Evolutionary conservation across 2,888 invertebrate genomes (phyloP).

Genomic region (Rapana venosa): DNA sequence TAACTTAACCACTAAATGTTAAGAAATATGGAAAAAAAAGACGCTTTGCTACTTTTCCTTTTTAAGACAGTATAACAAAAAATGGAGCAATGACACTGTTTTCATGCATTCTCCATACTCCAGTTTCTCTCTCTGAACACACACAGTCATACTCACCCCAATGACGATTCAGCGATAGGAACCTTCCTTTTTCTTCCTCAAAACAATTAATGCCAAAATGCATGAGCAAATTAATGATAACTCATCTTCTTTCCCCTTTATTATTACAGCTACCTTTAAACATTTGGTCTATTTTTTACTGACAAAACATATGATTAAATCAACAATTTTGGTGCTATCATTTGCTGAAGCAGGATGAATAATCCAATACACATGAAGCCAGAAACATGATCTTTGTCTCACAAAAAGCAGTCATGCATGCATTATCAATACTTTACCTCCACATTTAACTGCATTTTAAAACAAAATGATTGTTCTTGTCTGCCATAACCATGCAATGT

Average conservation of each 20-base stretch:
- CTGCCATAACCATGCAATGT: not conserved
- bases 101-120: not conserved
- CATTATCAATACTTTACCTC: not conserved
- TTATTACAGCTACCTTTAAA: too few relatives aligned
- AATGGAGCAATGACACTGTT: too few relatives aligned
- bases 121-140: not conserved
- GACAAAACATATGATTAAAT: too few relatives aligned
- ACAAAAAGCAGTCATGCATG: slow-evolving; percentile 20
- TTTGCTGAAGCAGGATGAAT: not conserved
- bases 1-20: too few relatives aligned
- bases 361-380: not conserved
- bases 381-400: not conserved
- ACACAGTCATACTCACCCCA: not conserved
- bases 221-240: not conserved
- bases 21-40: too few relatives aligned
- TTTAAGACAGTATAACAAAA: too few relatives aligned
- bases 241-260: not conserved
- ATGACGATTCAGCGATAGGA: not conserved
- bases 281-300: too few relatives aligned
- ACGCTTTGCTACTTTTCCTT: too few relatives aligned
- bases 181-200: not conserved
- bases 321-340: not conserved
- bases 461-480: not conserved
- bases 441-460: not conserved
- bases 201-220: not conserved